phyloP scores from a whole-genome alignment of 2,888 invertebrate genomes.

The Acronicta alni region DNA sequence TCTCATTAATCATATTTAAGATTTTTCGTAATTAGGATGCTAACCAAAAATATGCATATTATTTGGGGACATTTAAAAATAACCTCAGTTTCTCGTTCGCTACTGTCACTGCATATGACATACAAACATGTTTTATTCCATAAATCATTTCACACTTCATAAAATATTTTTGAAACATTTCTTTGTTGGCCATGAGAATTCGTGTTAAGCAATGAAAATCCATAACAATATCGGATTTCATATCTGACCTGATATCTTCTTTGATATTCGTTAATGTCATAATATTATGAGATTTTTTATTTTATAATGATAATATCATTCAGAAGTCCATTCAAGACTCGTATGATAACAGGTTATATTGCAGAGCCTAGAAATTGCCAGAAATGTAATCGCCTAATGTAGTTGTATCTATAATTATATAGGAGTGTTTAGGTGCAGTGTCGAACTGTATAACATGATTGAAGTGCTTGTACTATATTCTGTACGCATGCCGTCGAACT shows the following conservation, averaged over 20 bases:
- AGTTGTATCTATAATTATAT: conserved; percentile 24
- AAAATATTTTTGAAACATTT: conserved; percentile 43
- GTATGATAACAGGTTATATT: conserved; percentile 19
- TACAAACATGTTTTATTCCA: conserved; percentile 20
- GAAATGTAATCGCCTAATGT: conserved; percentile 14
- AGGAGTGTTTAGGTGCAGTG: conserved; percentile 25
- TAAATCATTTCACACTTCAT: conserved; percentile 20
- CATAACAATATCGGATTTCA: conserved; percentile 54
- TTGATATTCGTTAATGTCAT: conserved; percentile 46
- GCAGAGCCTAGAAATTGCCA: conserved; percentile 27
- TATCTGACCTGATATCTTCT: conserved; percentile 30
- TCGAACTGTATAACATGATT: conserved; percentile 50
- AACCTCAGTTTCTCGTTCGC: conserved; percentile 10
- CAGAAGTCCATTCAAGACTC: conserved; percentile 20
- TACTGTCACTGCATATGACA: conserved; percentile 4
- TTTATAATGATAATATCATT: conserved; percentile 34
- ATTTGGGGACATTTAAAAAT: conserved; percentile 23
- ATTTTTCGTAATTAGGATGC: conserved; percentile 31
- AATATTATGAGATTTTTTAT: conserved; percentile 54
- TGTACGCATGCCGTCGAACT: conserved; percentile 79
- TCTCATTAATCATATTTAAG: conserved; percentile 3
- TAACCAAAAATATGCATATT: conserved; percentile 11
- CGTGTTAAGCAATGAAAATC: conserved; percentile 28
- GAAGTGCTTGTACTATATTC: conserved; percentile 44
- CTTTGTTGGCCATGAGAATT: conserved; percentile 27